Base-by-base conservation (phyloP, 92 coral and sea anemone genomes). In the Metridium senile region DNA sequence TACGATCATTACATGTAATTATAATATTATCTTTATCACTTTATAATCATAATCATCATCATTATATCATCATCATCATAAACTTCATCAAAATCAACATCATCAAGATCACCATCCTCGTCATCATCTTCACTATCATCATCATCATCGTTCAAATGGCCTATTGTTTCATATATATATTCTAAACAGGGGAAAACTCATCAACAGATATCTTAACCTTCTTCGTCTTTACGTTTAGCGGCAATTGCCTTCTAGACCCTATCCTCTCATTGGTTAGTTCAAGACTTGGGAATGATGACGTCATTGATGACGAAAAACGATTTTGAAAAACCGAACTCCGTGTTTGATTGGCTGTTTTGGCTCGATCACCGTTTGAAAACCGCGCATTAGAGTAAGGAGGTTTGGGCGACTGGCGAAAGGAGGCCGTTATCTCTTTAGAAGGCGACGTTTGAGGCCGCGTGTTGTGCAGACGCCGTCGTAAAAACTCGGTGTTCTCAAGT, bases 171-270 rank as follows among this genome's bases (percentile, higher is more conserved):
- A 13, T 39, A 39, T 39, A 39, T 34, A 4, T 26, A 45, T 33
- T 45, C 65, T 82, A 66, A 58, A 54, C 9, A 6, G 77, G 68
- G 28, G 74, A 31, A 71, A 87, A 82, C 33, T 82, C 85, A 4
- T 87, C 91, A 6, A 87, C 85, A 0, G 91, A 87, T 58, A 87
- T 66, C 62, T 71, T 71, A 29, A 63, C 69, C 58, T 72, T 62
- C 32, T 82, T 87, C 1, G 76, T 20, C 51, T 66, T 79, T 0
- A 46, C 10, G 20, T 54, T 10, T 26, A 51, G 45, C 28, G 76
- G 35, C 19, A 70, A 20, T 4, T 20, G 30, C 33, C 31, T 67
- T 51, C 56, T 56, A 19, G 76, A 39, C 33, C 1, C 54, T 31
- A 67, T 1, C 28, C 47, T 46, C 29, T 43, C 61, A 70, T 16